Conservation (phyloP, 2,888 invertebrate genomes). For the Microctonus hyperodae region DNA sequence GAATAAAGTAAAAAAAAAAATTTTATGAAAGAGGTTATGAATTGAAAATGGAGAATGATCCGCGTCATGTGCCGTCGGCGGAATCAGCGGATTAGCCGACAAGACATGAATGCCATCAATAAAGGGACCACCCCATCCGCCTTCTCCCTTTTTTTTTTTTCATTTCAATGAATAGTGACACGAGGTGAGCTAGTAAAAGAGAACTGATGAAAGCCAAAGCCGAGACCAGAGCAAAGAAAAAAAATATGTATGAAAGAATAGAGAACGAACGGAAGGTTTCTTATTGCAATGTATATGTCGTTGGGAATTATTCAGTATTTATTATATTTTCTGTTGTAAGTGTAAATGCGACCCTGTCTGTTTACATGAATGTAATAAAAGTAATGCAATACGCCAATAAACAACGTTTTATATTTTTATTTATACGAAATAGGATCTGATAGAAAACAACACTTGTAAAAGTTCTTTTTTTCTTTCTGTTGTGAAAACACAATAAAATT, state of each 20-base stretch:
- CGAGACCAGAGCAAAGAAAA: constrained; percentile 10
- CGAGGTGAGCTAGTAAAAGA: constrained; percentile 17
- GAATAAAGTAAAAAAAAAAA: constrained; percentile 5
- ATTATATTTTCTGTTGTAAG: constrained; percentile 25
- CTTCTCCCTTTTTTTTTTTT: constrained; percentile 23
- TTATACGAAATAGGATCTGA: constrained; percentile 47
- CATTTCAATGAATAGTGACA: constrained; percentile 25
- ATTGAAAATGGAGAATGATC: constrained; percentile 45
- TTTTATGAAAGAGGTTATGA: constrained; percentile 37
- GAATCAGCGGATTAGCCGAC: constrained; percentile 60
- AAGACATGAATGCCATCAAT: constrained; percentile 38
- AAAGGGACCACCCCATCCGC: constrained; percentile 40
- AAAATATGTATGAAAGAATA: neutral
- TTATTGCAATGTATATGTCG: constrained; percentile 18
- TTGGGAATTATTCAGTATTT: constrained; percentile 13
- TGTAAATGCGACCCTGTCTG: neutral
- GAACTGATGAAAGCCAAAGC: constrained; percentile 23
- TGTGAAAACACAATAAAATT: neutral
- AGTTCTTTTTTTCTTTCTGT: neutral
- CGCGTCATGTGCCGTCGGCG: constrained; percentile 46
- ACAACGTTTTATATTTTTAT: constrained; percentile 43
- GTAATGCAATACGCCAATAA: constrained; percentile 45
- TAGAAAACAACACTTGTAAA: constrained; percentile 35
- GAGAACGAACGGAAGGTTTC: constrained; percentile 29
- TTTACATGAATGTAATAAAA: constrained; percentile 38